Conservation (phyloP, 64 coral and sea anemone genomes). For the Platygyra sinensis region DNA sequence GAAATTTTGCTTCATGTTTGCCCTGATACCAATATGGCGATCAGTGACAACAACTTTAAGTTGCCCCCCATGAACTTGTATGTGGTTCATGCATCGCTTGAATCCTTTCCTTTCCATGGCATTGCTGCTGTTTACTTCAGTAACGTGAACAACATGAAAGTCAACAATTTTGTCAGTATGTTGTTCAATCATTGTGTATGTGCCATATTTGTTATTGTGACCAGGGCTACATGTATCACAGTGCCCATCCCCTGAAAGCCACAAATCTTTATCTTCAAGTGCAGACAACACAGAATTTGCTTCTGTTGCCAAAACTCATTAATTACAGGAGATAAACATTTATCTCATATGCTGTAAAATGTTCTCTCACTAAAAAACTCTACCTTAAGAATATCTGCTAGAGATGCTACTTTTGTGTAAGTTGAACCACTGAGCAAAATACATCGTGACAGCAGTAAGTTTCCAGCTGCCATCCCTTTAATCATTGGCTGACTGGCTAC, state of each 20-base stretch:
- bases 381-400: background rate
- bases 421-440: conserved; percentile 36
- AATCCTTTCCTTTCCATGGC: conserved; percentile 54
- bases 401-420: too few relatives aligned
- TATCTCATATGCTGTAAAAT: conserved; percentile 42
- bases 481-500: conserved; percentile 32
- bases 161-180: conserved; percentile 40
- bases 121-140: conserved; percentile 39
- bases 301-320: background rate
- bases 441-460: conserved; percentile 37
- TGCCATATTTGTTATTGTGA: conserved; percentile 75
- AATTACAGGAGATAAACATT: background rate
- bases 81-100: background rate
- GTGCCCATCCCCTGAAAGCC: background rate
- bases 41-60: conserved; percentile 19
- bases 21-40: background rate
- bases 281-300: background rate
- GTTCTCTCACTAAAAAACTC: conserved; percentile 50
- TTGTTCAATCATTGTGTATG: conserved; percentile 56
- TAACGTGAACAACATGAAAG: conserved; percentile 31
- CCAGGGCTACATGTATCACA: conserved; percentile 67
- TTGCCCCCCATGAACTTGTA: background rate
- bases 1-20: background rate
- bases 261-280: background rate
- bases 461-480: conserved; percentile 45